Conservation (phyloP, 2,113 vertebrate species). For the Sardina pilchardus region DNA sequence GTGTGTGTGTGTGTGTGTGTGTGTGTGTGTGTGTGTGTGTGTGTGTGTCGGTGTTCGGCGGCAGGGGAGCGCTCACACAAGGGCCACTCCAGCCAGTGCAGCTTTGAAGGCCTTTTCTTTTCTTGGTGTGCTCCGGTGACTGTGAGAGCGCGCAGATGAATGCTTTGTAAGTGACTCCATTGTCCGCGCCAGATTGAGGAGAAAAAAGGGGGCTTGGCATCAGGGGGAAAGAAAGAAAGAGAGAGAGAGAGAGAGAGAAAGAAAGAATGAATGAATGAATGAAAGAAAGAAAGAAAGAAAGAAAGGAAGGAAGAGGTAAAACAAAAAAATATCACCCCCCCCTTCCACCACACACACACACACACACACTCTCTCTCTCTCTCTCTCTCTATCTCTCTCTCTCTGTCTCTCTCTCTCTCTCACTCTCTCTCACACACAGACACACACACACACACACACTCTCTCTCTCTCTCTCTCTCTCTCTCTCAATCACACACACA, state of each 20-base stretch:
- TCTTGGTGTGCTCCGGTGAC: conserved; percentile 61
- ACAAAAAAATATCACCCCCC: conserved; percentile 14
- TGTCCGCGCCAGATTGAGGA: conserved; percentile 72
- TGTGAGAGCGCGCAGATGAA: conserved; percentile 68
- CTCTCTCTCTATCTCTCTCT: too few relatives aligned
- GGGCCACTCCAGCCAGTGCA: conserved; percentile 62
- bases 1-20: neutral
- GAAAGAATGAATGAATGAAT: conserved; percentile 31
- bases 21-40: neutral
- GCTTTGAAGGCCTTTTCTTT: conserved; percentile 72
- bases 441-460: neutral
- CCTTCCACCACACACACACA: neutral
- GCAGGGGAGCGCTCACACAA: conserved; percentile 69
- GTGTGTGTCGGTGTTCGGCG: conserved; percentile 64
- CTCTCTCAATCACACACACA: too few relatives aligned
- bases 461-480: too few relatives aligned
- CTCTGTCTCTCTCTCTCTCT: too few relatives aligned
- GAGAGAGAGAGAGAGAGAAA: too few relatives aligned
- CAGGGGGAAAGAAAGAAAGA: conserved; percentile 48
- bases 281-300: conserved; percentile 65
- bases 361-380: too few relatives aligned
- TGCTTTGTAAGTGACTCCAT: conserved; percentile 81
- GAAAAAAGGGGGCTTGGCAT: conserved; percentile 64
- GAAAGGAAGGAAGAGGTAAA: conserved; percentile 69
- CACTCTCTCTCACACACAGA: too few relatives aligned